A percentile compares a stretch with the other conserved stretches of the same genome.
Evolutionary conservation across 2,888 invertebrate genomes (phyloP).

Genomic region (Patella depressa): DNA sequence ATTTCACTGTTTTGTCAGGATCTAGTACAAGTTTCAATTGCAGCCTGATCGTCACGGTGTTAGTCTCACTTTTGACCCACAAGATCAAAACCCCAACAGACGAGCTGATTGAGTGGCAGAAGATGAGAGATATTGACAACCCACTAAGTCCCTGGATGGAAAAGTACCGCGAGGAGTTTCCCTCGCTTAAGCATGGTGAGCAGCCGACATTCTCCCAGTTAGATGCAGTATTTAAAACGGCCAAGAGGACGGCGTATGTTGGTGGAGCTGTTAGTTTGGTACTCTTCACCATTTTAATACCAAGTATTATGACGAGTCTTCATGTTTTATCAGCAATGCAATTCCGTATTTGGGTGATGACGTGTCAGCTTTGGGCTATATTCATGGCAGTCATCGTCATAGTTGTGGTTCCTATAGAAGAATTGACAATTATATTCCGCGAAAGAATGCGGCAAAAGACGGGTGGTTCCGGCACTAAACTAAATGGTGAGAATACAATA

Average conservation of each 20-base stretch:
- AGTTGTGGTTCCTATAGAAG: conserved; percentile 53
- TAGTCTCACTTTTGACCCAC: conserved; percentile 56
- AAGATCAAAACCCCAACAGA: conserved; percentile 40
- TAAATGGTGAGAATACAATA: conserved; percentile 12
- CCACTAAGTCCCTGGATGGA: conserved; percentile 57
- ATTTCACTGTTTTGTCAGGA: conserved; percentile 56
- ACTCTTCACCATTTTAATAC: conserved; percentile 51
- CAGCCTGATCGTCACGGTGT: conserved; percentile 52
- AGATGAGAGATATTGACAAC: conserved; percentile 57
- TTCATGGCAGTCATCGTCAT: conserved; percentile 51
- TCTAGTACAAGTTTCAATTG: conserved; percentile 50
- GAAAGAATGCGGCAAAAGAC: conserved; percentile 37
- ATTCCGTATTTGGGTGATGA: conserved; percentile 50
- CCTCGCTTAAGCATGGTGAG: conserved; percentile 39
- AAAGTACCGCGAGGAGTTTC: conserved; percentile 51
- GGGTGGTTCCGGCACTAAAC: neutral
- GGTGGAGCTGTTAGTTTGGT: conserved; percentile 46
- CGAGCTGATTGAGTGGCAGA: conserved; percentile 50
- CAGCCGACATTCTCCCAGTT: conserved; percentile 43
- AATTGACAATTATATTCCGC: conserved; percentile 44
- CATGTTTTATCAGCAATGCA: conserved; percentile 46
- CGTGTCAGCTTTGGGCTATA: conserved; percentile 50
- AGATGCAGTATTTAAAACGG: conserved; percentile 47
- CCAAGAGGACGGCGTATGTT: conserved; percentile 51
- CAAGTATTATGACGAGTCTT: conserved; percentile 52